Evolutionary conservation across 1,140 invertebrate species (phyloP), one percentile per base, ranked within the genome.

Genomic region (Onthophagus taurus): DNA sequence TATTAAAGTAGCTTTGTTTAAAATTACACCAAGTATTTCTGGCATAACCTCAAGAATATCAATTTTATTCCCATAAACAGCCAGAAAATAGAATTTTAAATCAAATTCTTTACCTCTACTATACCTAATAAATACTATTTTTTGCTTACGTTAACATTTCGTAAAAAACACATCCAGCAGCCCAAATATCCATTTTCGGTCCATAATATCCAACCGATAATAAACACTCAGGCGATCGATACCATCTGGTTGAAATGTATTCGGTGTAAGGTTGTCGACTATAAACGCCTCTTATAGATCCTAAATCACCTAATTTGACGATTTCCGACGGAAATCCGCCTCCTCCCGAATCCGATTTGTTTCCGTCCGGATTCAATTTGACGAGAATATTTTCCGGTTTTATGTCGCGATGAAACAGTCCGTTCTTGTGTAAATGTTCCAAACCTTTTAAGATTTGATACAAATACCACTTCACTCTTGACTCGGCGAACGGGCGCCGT

Each of bases 231-330:
- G 80, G 80, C 2, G 80, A 74, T 37, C 80, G 59, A 53, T 82
- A 82, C 78, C 78, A 83, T 53, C 80, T 59, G 3, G 80, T 83
- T 2, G 78, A 80, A 39, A 83, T 81, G 55, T 83, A 83, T 53
- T 81, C 78, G 7, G 80, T 81, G 54, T 77, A 80, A 2, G 77
- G 79, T 14, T 72, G 74, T 43, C 68, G 67, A 35, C 71, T 72
- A 42, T 71, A 69, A 6, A 77, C 67, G 21, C 70, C 71, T 42
- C 74, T 57, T 48, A 77, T 72, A 8, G 76, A 79, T 17, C 78
- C 78, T 54, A 80, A 69, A 52, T 72, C 72, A 1, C 72, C 78
- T 31, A 83, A 59, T 62, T 81, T 81, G 7, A 81, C 57, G 13
- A 72, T 31, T 52, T 77, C 72, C 17, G 69, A 67, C 72, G n/a